Conservation (phyloP, 1,140 invertebrate species). For the Drosophila lacteicornis region DNA sequence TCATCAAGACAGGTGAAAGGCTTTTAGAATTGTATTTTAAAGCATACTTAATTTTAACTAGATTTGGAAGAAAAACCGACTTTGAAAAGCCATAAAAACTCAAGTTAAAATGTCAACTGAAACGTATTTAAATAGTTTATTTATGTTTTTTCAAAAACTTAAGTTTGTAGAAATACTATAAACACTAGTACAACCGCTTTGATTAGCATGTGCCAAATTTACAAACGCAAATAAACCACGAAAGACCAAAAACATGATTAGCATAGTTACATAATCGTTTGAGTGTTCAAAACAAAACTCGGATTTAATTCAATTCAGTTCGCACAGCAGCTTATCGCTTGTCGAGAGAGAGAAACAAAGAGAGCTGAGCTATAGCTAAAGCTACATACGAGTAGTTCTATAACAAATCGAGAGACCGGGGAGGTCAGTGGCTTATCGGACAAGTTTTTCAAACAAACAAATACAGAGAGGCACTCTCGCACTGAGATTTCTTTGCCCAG, state of each 20-base stretch:
- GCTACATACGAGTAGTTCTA: constrained; percentile 25
- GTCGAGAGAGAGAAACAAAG: constrained; percentile 24
- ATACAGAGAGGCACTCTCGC: constrained; percentile 15
- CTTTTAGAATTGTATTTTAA: neutral
- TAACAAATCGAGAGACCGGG: constrained; percentile 7
- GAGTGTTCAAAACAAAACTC: constrained; percentile 47
- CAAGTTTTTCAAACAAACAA: constrained; percentile 45
- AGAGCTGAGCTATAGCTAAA: constrained; percentile 21
- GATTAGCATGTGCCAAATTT: constrained; percentile 35
- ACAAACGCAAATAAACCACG: constrained; percentile 13
- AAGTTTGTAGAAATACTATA: neutral
- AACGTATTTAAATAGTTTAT: neutral
- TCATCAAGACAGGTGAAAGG: neutral
- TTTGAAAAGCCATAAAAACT: neutral
- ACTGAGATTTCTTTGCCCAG: neutral
- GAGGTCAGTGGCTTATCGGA: constrained; percentile 79
- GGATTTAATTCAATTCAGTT: constrained; percentile 51
- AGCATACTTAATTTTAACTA: no score
- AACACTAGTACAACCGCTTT: constrained; percentile 11
- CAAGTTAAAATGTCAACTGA: neutral
- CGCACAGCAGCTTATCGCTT: constrained; percentile 44
- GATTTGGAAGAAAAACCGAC: neutral
- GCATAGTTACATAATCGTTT: constrained; percentile 44
- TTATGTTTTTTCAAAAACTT: neutral
- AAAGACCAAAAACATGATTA: constrained; percentile 28